phyloP scores from a whole-genome alignment of 2,888 invertebrate species.

The Sminthurides aquaticus region DNA sequence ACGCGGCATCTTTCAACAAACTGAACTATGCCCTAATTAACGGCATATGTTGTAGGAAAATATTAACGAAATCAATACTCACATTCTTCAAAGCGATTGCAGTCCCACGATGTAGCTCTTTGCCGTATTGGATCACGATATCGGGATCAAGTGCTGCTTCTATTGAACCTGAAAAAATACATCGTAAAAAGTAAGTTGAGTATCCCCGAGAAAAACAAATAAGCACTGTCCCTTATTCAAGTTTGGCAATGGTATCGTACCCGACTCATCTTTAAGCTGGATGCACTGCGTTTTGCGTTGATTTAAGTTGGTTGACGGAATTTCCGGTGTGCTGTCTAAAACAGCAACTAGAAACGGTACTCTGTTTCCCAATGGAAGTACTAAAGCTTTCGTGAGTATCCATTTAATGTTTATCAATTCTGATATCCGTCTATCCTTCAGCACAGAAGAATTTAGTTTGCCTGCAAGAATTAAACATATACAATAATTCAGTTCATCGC shows the following conservation, averaged over 20 bases:
- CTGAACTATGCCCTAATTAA: too few species aligned
- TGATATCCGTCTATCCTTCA: background rate
- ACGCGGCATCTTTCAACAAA: too few species aligned
- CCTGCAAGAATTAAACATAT: background rate
- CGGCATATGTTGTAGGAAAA: background rate
- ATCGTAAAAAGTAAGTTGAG: background rate
- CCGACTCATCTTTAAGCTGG: conserved; percentile 15
- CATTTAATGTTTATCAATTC: conserved; percentile 22
- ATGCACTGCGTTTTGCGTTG: conserved; percentile 17
- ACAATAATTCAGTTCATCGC: background rate
- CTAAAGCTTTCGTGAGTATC: conserved; percentile 16
- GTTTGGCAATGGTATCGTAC: background rate
- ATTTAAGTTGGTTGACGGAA: background rate
- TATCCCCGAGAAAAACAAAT: background rate
- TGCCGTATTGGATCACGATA: conserved; percentile 22
- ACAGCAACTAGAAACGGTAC: conserved; percentile 21
- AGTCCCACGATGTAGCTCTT: conserved; percentile 29
- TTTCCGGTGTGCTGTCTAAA: conserved; percentile 13
- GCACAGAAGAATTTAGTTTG: background rate
- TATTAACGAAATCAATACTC: conserved; percentile 1
- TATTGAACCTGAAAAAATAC: conserved; percentile 20
- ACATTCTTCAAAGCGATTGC: conserved; percentile 36
- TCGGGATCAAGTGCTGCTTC: conserved; percentile 26
- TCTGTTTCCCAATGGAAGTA: conserved; percentile 1
- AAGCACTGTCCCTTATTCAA: too few species aligned